Evolutionary conservation across 2,797 vertebrate species (phyloP).

Genomic region (Vireo griseus): DNA sequence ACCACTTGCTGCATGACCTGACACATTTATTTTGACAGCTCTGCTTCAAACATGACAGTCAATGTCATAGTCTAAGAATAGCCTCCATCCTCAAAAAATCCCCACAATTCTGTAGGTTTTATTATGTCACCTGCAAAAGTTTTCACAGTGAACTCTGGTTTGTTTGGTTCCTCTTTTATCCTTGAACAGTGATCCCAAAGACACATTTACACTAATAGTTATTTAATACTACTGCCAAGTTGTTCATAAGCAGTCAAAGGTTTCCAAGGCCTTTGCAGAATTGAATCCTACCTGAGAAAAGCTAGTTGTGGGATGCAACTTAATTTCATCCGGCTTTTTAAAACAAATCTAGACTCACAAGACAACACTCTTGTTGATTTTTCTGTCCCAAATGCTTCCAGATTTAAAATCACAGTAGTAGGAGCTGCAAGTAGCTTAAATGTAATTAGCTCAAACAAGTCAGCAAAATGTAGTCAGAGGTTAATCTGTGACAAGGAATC

Average conservation of each 20-base stretch:
- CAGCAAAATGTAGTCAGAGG: neutral
- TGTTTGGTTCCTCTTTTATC: neutral
- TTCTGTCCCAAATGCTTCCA: neutral
- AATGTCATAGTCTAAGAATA: conserved; percentile 38
- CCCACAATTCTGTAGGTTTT: neutral
- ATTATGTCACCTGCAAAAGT: neutral
- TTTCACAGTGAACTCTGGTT: neutral
- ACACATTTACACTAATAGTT: neutral
- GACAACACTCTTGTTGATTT: neutral
- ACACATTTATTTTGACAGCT: conserved; percentile 66
- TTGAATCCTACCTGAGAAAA: neutral
- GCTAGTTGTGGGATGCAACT: neutral
- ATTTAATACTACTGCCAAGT: neutral
- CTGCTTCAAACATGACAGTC: conserved; percentile 47
- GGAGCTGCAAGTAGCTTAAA: neutral
- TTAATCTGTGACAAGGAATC: neutral
- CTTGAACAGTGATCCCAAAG: neutral
- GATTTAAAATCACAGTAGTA: neutral
- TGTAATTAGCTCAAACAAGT: neutral
- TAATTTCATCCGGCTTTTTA: neutral
- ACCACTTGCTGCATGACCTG: conserved; percentile 49
- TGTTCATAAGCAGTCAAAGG: neutral
- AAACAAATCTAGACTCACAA: neutral
- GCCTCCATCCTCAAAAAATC: neutral
- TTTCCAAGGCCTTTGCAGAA: neutral